phyloP scores from a whole-genome alignment of 2,797 vertebrate species.

The Petrocephalus schoutedeni region DNA sequence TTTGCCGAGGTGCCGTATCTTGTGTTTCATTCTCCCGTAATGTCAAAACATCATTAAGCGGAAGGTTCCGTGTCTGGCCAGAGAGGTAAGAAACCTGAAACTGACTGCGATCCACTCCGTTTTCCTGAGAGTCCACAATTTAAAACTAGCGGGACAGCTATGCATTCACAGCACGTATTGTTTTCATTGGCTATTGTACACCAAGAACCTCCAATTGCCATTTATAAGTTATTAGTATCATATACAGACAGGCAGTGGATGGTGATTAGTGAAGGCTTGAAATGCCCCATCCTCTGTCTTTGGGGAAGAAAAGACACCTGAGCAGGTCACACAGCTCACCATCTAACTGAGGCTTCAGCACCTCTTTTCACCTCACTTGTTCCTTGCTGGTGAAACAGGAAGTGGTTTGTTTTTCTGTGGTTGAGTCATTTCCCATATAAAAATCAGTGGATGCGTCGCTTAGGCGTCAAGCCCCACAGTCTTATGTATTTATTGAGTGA shows the following conservation, averaged over 20 bases:
- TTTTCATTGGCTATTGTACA: not conserved
- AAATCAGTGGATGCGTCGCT: not conserved
- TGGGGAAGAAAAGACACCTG: not conserved
- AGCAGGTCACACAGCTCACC: not conserved
- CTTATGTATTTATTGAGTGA: not conserved
- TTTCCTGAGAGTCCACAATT: not conserved
- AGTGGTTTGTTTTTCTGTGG: not conserved
- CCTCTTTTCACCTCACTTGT: not conserved
- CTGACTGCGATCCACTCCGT: not conserved
- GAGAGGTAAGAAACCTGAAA: not conserved
- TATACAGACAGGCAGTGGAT: not conserved
- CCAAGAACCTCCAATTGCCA: not conserved
- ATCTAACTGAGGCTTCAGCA: not conserved
- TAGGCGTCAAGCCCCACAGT: not conserved
- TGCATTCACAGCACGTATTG: not conserved
- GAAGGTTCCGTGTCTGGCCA: not conserved
- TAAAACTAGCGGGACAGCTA: not conserved
- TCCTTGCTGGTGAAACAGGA: not conserved
- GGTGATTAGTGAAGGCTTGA: not conserved
- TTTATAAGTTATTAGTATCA: not conserved
- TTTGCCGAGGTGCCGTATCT: not conserved
- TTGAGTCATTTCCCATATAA: not conserved
- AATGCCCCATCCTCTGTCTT: not conserved
- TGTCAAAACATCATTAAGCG: not conserved
- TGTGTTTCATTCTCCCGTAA: not conserved